These are phyloP conservation scores for Melanerpes aurifrons DNA, from an alignment of 2,113 vertebrate species.

Conservation along the genomic window DNA sequence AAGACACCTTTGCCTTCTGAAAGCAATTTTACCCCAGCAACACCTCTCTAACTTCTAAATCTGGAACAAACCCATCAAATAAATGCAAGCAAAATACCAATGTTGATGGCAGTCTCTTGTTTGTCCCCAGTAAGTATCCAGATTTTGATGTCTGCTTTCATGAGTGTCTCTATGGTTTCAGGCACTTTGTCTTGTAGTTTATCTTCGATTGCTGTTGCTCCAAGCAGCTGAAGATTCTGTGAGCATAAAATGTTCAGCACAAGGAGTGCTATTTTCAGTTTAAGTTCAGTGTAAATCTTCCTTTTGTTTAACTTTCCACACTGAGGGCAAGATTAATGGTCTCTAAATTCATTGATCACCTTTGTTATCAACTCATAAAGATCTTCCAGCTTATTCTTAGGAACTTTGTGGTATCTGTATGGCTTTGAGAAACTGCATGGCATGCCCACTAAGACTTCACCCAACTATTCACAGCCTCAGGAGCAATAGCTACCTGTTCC, in stretches of 20 bases:
- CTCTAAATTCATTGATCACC: background rate
- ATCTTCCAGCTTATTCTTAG: background rate
- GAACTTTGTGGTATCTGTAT: background rate
- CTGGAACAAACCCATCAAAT: background rate
- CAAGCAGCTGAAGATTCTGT: constrained; percentile 95
- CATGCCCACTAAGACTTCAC: background rate
- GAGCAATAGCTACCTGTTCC: background rate
- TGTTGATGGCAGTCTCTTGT: constrained; percentile 98
- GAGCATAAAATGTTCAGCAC: background rate
- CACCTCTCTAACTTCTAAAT: background rate
- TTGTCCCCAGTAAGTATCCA: constrained; percentile 99
- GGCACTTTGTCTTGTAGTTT: constrained; percentile 96
- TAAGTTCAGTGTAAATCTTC: background rate
- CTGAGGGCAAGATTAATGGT: background rate
- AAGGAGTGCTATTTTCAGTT: background rate
- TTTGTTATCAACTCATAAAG: background rate
- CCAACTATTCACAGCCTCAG: background rate
- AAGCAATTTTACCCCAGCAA: background rate
- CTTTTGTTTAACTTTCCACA: background rate
- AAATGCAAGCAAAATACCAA: constrained; percentile 78
- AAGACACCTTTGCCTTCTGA: background rate
- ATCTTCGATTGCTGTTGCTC: constrained; percentile 97
- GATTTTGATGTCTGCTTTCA: constrained; percentile 98
- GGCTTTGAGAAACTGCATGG: background rate
- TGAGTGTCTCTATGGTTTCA: constrained; percentile 95